Evolutionary conservation across 2,888 invertebrate species (phyloP).

Genomic region (Cenopis cana): DNA sequence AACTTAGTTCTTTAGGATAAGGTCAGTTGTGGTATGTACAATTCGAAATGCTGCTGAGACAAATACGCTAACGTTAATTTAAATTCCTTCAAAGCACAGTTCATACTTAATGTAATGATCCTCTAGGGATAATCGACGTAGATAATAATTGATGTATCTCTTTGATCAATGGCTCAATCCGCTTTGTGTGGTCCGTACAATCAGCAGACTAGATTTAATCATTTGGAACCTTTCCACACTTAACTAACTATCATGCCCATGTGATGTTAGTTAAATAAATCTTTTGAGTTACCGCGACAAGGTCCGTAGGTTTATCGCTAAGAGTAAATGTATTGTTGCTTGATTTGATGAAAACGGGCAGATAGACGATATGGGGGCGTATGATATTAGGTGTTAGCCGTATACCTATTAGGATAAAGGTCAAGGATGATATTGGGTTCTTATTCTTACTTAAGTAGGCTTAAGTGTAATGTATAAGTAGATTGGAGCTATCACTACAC

Average conservation of each 20-base stretch:
- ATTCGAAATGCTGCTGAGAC: background rate
- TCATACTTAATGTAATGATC: constrained; percentile 8
- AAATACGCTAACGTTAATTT: background rate
- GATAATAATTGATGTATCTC: constrained; percentile 29
- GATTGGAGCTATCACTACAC: background rate
- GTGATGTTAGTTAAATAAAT: constrained; percentile 6
- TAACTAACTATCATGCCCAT: background rate
- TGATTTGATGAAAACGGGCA: constrained; percentile 19
- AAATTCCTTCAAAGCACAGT: background rate
- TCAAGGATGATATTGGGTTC: constrained; percentile 12
- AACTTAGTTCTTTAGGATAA: no score
- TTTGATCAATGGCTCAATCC: constrained; percentile 21
- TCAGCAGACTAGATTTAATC: background rate
- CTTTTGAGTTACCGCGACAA: constrained; percentile 1
- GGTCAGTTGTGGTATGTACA: background rate
- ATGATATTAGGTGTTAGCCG: background rate
- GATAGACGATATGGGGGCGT: constrained; percentile 23
- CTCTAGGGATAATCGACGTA: constrained; percentile 21
- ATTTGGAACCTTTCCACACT: constrained; percentile 15
- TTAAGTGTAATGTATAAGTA: background rate
- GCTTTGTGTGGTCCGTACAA: constrained; percentile 11
- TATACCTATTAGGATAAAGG: constrained; percentile 12
- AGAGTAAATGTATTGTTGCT: constrained; percentile 17
- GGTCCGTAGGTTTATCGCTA: background rate
- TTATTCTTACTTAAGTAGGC: no score